Evolutionary conservation across 2,113 vertebrate species (phyloP), one percentile per base, ranked within the genome.

Genomic region (Argyrosomus japonicus): DNA sequence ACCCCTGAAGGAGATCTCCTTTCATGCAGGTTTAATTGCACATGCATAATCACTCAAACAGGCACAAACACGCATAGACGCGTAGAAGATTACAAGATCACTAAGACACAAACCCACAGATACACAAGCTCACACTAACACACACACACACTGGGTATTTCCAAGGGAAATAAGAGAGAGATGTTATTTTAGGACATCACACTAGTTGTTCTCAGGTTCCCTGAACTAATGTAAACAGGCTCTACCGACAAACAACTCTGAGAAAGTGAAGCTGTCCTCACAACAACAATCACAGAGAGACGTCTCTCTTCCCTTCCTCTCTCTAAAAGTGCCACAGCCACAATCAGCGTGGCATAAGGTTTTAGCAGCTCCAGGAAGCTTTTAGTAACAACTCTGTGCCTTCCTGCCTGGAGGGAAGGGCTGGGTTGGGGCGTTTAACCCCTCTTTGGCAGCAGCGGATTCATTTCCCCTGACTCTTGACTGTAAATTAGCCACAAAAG

Each of bases 321-420:
- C 21, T 50, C 36, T 40, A 40, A 40, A 40, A 40, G 36, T 40
- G 36, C 36, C 36, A 40, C 36, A 40, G 36, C 36, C 36, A 40
- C 58, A 86, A 19, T 77, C 65, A 45, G n/a, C 19, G 74, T 21
- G 36, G 50, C 61, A 48, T 27, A 27, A 45, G 47, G 61, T 80
- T 63, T 80, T 27, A 86, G 64, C 73, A 60, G 81, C 72, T 81
- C 32, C 72, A 78, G 71, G 87, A 91, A 88, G 85, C 74, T 83
- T 86, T 88, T 64, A 65, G 61, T 78, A 87, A 75, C 72, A 84
- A 70, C 82, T 53, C 47, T 93, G 47, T 54, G 90, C 68, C 57
- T 94, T 95, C 89, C 88, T 91, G 62, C 64, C 88, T 83, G 79
- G 80, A 85, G 82, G 81, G 88, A 91, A 76, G 73, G 87, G 68